Percentiles rank a stretch among this genome's conserved stretches.
Conservation (phyloP, 1,140 invertebrate species). For the Bombus pyrosoma region DNA sequence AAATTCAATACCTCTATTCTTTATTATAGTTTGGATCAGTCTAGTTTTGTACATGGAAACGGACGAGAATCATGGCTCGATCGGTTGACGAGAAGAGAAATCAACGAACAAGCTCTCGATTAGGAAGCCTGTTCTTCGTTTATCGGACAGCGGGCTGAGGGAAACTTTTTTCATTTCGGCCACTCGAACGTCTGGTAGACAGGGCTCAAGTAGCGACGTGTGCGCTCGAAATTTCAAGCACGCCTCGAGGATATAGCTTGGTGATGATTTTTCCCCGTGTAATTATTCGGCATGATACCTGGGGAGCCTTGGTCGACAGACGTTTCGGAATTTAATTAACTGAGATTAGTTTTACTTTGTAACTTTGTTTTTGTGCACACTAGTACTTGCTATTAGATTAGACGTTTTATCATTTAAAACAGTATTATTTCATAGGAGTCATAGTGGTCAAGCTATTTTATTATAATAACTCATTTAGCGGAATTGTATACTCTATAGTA, state of each 20-base stretch:
- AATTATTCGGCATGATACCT: slow-evolving; percentile 19
- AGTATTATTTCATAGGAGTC: too few relatives aligned
- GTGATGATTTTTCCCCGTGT: background rate
- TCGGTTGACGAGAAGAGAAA: background rate
- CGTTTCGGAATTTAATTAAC: too few relatives aligned
- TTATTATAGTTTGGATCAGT: slow-evolving; percentile 50
- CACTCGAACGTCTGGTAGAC: background rate
- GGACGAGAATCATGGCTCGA: too few relatives aligned
- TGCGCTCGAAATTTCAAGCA: slow-evolving; percentile 23
- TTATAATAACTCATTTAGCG: too few relatives aligned
- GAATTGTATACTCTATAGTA: too few relatives aligned
- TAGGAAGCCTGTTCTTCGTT: slow-evolving; percentile 33
- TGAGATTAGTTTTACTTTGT: too few relatives aligned
- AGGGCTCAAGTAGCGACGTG: slow-evolving; percentile 9
- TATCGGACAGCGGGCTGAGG: slow-evolving; percentile 10
- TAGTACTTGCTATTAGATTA: too few relatives aligned
- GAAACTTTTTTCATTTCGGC: slow-evolving; percentile 62
- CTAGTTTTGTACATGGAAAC: background rate
- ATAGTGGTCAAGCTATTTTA: too few relatives aligned
- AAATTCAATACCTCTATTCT: too few relatives aligned
- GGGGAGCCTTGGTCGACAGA: too few relatives aligned
- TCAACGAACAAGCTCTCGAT: slow-evolving; percentile 2
- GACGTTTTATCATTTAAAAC: too few relatives aligned
- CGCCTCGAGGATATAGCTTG: background rate
- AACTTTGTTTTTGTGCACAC: too few relatives aligned